Base-by-base conservation (phyloP, 2,113 vertebrate genomes). In the Blennius ocellaris region DNA sequence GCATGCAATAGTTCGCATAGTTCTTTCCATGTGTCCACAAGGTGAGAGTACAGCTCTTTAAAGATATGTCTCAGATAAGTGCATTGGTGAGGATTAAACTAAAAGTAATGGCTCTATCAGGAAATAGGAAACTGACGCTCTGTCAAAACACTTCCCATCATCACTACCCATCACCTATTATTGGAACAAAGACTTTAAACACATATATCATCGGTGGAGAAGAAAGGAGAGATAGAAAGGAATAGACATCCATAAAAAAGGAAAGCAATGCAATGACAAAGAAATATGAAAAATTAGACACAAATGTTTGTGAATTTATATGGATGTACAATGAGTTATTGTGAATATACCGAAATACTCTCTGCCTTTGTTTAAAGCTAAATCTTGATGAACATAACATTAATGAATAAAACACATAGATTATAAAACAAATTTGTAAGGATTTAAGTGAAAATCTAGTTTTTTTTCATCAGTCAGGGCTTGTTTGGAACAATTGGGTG, bases 41-140 rank as follows among this genome's bases (percentile, higher is more conserved):
- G 71, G 74, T 84, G 69, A 81, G 57, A 67, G 61, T 60, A 75
- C 45, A 80, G 59, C 63, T 52, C 39, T 41, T 40, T 47, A 21
- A 55, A 55, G 44, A 16, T 49, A 73, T 69, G 21, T 59, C 45
- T 55, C 12, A 36, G 40, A 57, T 2, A n/a, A 59, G 16, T 41
- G 57, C 68, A 17, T 7, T 8, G 6, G 14, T 11, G 47, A 75
- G 17, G 50, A 68, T 44, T 6, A 44, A 7, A 50, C 15, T 8
- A 47, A 67, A 57, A 47, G 36, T 41, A 51, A 69, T 21, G 49
- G 21, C 53, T 62, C 48, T 64, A 44, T 62, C 54, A 14, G 49
- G 61, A 74, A 61, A 79, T 67, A 69, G 69, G 36, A 68, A 14
- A 63, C 44, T 3, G 57, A 48, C 14, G 43, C 63, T 38, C 55